Percentiles rank a stretch among this genome's conserved stretches.
Conservation (phyloP, 2,797 vertebrate genomes). For the Macroramphosus scolopax region DNA sequence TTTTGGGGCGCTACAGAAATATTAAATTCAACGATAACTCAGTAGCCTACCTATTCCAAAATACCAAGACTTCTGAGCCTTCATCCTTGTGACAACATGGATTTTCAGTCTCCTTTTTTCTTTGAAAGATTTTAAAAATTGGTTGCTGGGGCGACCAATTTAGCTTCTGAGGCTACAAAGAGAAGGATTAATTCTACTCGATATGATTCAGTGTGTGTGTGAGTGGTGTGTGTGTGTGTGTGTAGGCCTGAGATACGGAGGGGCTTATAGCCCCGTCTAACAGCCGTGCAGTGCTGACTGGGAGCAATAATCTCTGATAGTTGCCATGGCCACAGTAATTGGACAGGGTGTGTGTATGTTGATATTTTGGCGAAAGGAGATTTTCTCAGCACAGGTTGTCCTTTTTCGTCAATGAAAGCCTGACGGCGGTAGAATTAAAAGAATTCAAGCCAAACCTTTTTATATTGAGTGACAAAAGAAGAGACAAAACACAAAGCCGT, state of each 20-base stretch:
- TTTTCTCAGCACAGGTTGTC: conserved; percentile 23
- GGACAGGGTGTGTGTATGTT: conserved; percentile 36
- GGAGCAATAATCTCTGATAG: conserved; percentile 75
- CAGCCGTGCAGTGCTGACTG: conserved; percentile 65
- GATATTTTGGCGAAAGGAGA: conserved; percentile 40
- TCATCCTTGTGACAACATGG: conserved; percentile 22
- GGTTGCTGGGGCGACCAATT: conserved; percentile 62
- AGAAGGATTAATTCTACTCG: conserved; percentile 62
- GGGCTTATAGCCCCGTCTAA: conserved; percentile 55
- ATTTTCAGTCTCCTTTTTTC: conserved; percentile 26
- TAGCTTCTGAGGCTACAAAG: conserved; percentile 57
- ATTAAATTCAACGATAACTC: too few relatives aligned
- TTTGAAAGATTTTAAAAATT: conserved; percentile 39
- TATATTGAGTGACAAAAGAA: too few relatives aligned
- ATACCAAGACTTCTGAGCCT: too few relatives aligned
- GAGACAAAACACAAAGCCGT: too few relatives aligned
- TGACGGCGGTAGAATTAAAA: too few relatives aligned
- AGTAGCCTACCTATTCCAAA: too few relatives aligned
- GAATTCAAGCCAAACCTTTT: too few relatives aligned
- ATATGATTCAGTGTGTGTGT: conserved; percentile 11
- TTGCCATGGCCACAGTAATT: conserved; percentile 77
- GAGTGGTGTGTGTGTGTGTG: conserved; percentile 26
- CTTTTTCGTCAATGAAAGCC: too few relatives aligned
- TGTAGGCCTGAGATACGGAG: conserved; percentile 53
- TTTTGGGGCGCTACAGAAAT: too few relatives aligned